These are phyloP conservation scores for Steinernema carpocapsae DNA, from an alignment of 2,888 invertebrate genomes.

Conservation along the genomic window DNA sequence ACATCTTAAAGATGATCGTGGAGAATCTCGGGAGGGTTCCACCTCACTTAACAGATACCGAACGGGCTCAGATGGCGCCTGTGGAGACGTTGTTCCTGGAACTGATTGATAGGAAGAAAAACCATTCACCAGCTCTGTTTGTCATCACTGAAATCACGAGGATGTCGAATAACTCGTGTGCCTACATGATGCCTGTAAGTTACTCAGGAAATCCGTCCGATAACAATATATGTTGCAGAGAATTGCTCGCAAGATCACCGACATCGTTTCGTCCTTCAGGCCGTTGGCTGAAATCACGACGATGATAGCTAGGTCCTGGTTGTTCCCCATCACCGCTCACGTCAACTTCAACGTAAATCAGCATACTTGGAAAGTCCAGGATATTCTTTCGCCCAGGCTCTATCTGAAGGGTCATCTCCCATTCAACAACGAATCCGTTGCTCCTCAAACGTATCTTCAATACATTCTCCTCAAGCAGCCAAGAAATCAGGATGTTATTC, in stretches of 20 bases:
- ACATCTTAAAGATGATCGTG: constrained; percentile 46
- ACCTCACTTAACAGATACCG: constrained; percentile 32
- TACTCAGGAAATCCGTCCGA: not conserved
- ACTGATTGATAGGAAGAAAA: constrained; percentile 46
- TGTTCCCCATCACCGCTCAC: constrained; percentile 48
- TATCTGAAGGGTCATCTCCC: constrained; percentile 26
- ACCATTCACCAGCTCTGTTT: constrained; percentile 47
- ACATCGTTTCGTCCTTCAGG: constrained; percentile 50
- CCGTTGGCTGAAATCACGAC: constrained; percentile 52
- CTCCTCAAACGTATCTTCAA: constrained; percentile 53
- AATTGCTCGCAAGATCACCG: constrained; percentile 46
- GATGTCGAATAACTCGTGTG: constrained; percentile 39
- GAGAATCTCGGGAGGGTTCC: constrained; percentile 42
- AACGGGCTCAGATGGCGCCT: constrained; percentile 45
- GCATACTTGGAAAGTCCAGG: constrained; percentile 9
- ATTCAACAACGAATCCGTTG: constrained; percentile 28
- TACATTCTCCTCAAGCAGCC: constrained; percentile 64
- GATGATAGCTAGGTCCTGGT: constrained; percentile 47
- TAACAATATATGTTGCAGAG: constrained; percentile 38
- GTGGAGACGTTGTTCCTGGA: constrained; percentile 44
- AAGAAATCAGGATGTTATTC: constrained; percentile 53
- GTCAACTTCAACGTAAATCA: constrained; percentile 27
- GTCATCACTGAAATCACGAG: constrained; percentile 48
- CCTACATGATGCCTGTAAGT: constrained; percentile 45
- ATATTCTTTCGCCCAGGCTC: not conserved